Base-by-base conservation (phyloP, 2,113 vertebrate species). In the Mungos mungo region DNA sequence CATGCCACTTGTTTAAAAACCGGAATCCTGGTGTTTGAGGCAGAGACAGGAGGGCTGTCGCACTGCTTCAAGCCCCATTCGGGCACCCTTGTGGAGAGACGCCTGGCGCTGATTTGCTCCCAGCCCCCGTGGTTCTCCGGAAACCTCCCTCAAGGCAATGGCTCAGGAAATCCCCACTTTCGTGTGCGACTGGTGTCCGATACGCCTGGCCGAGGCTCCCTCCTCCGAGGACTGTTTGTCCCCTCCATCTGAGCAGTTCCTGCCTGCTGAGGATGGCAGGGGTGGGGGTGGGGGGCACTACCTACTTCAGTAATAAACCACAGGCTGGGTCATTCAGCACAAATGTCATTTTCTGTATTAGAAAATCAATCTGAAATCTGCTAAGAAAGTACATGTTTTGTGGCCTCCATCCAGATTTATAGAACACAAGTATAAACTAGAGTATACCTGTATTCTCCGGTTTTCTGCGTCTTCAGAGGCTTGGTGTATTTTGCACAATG, bases 301-400 rank as follows among this genome's bases (percentile, higher is more conserved):
- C 33, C 29, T 47, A 23, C 23, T 65, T 57, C 29, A 45, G 18
- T 33, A 47, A 85, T 3, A 33, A 60, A 63, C 47, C 14, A 33
- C 45, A 95, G 77, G 23, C 10, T 47, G 63, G n/a, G 18, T 79
- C 14, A 74, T 72, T 88, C 54, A 45, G 41, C 41, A 41, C 35
- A 66, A 31, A 19, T 47, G 2, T 18, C 25, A 50, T 86, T 72
- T 92, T 89, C 68, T 95, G 4, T 86, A 41, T 35, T 90, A 81
- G 83, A 88, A 87, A 84, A 57, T 82, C 84, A 76, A 88, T 71
- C 16, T 63, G 21, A 90, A 96, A 63, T 87, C 47, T 95, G 23
- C 50, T 83, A 31, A 93, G 52, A 47, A 95, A 90, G 60, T 33
- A 72, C 0, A 47, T 2, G 35, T 33, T 83, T 86, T 76, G 29